Base-by-base conservation (phyloP, 2,797 vertebrate genomes). In the Rhinella marina region DNA sequence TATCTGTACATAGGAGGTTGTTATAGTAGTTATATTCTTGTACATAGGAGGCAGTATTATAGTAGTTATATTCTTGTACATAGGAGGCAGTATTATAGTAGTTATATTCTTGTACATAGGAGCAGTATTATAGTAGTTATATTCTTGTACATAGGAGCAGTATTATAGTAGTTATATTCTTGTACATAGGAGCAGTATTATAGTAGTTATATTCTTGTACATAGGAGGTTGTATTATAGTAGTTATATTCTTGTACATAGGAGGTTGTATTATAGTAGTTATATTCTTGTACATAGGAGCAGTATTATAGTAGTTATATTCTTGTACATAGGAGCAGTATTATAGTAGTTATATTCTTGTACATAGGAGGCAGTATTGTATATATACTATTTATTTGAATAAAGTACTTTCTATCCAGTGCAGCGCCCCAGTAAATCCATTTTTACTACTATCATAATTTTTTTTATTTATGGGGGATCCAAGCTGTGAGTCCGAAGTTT, bases 11-110 rank as follows among this genome's bases (percentile, higher is more conserved):
- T 68, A 27, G 64, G 64, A 16, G 59, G 62, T 12, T 68, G 27
- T 68, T 68, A 68, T 68, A 68, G 64, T 68, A 68, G 64, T 68
- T 68, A 27, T 68, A 68, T 29, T 68, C 64, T 29, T 68, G 64
- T 29, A 68, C 14, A 68, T 68, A 27, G 64, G 25, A 14, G 25
- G n/a, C 64, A 68, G 64, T 68, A 68, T 68, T 68, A 68, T 68
- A 68, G 64, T 68, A 68, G 64, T 68, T 68, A 68, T 68, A 68
- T 68, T 68, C 64, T 16, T 68, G 64, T 68, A 68, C 14, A 68
- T 68, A 68, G 64, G 25, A 27, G 66, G n/a, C 27, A 70, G 66
- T 70, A 70, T 70, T 32, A 70, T 70, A 70, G 66, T 29, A 70
- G 25, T 70, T 32, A 70, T 70, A 70, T 70, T 32, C 27, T 17